Evolutionary conservation across 2,113 vertebrate species (phyloP).

Genomic region (Corythoichthys intestinalis): DNA sequence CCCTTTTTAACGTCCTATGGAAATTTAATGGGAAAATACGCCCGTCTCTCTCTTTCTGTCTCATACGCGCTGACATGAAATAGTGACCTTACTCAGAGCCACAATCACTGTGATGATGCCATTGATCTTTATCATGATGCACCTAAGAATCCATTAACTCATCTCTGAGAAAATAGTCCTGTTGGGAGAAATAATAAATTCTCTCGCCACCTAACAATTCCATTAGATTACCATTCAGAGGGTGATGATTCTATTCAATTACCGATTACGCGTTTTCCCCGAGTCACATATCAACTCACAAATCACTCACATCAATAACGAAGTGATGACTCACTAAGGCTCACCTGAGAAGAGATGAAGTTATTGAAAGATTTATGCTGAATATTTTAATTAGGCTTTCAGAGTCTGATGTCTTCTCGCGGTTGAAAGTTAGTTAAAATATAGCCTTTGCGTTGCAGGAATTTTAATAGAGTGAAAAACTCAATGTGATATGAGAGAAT

Average conservation of each 20-base stretch:
- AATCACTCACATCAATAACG: not conserved
- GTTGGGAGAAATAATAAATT: not conserved
- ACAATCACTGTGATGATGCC: no score
- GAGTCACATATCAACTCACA: not conserved
- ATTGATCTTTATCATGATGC: no score
- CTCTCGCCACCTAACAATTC: not conserved
- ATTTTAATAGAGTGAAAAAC: slow-evolving; percentile 54
- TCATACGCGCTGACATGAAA: no score
- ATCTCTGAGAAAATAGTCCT: not conserved
- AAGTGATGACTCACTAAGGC: not conserved
- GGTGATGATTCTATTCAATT: not conserved
- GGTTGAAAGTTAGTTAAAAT: slow-evolving; percentile 15
- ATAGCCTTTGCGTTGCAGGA: slow-evolving; percentile 1
- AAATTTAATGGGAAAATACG: no score
- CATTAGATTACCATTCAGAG: not conserved
- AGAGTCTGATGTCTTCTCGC: not conserved
- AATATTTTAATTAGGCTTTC: slow-evolving; percentile 10
- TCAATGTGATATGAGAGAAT: slow-evolving; percentile 48
- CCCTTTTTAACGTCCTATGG: no score
- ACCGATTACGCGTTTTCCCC: not conserved
- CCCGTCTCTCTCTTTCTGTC: no score
- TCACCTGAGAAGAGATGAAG: not conserved
- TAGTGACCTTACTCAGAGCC: no score
- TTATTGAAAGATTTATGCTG: not conserved
- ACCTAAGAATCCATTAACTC: no score